Evolutionary conservation across 2,113 vertebrate genomes (phyloP).

Genomic region (Menura novaehollandiae): DNA sequence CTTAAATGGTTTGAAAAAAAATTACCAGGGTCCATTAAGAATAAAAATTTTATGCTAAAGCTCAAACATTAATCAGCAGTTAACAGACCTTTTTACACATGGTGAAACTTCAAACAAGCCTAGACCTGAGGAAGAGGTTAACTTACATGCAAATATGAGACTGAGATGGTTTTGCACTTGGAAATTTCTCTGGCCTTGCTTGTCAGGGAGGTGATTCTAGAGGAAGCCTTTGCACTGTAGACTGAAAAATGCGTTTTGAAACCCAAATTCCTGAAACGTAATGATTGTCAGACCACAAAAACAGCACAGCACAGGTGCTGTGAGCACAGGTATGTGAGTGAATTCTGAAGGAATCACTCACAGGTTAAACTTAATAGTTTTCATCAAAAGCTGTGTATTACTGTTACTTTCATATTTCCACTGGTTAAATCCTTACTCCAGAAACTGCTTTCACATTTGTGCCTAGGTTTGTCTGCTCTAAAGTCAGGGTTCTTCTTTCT

Average conservation of each 20-base stretch:
- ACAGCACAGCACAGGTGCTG: rapidly evolving
- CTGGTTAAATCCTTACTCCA: not conserved
- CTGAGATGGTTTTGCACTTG: not conserved
- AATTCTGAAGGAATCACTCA: not conserved
- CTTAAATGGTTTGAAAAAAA: not conserved
- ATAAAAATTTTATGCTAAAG: not conserved
- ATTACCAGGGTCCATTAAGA: not conserved
- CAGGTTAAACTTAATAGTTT: not conserved
- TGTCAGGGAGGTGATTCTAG: not conserved
- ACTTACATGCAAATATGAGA: not conserved
- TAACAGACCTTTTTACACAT: not conserved
- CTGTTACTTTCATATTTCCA: not conserved
- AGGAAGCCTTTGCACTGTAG: not conserved
- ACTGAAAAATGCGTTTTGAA: not conserved
- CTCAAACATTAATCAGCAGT: not conserved
- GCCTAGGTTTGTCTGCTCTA: not conserved
- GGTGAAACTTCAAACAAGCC: not conserved
- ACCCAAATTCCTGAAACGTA: not conserved
- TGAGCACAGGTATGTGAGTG: not conserved
- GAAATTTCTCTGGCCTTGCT: not conserved
- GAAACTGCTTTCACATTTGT: rapidly evolving
- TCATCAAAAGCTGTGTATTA: not conserved
- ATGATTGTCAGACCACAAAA: not conserved
- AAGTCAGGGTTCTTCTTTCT: not conserved
- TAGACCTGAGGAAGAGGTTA: not conserved